These are phyloP conservation scores for Tetrax tetrax DNA, from an alignment of 2,113 vertebrate species.

Conservation along the genomic window DNA sequence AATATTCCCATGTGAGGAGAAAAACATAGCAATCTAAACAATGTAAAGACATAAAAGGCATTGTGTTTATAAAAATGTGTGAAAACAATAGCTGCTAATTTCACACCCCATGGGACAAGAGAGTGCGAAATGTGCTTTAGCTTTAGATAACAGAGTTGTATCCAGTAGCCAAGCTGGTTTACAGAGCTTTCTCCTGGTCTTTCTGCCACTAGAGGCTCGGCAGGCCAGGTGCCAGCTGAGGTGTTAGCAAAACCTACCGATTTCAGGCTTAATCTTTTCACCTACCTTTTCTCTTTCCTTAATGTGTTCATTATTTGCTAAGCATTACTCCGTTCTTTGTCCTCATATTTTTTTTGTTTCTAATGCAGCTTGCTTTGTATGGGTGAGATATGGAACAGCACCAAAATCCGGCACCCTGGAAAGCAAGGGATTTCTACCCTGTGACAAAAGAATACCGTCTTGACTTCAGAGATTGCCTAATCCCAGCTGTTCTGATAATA, in stretches of 20 bases:
- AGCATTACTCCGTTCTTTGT: conserved; percentile 87
- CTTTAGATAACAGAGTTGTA: conserved; percentile 80
- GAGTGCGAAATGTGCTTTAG: conserved; percentile 74
- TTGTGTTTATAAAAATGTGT: conserved; percentile 78
- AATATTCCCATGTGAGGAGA: conserved; percentile 54
- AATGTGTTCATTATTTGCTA: conserved; percentile 91
- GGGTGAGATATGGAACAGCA: conserved; percentile 89
- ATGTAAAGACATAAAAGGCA: conserved; percentile 76
- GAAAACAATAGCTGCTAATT: conserved; percentile 84
- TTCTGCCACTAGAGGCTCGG: conserved; percentile 72
- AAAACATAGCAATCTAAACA: conserved; percentile 69
- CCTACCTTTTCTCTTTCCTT: conserved; percentile 87
- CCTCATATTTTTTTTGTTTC: conserved; percentile 79
- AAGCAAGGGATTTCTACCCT: conserved; percentile 90
- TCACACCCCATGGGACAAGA: conserved; percentile 79
- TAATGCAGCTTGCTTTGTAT: conserved; percentile 93
- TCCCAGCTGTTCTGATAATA: conserved; percentile 99
- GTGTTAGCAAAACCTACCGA: conserved; percentile 80
- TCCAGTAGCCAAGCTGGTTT: conserved; percentile 70
- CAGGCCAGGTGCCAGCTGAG: conserved; percentile 80
- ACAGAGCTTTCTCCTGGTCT: conserved; percentile 66
- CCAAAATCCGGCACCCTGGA: conserved; percentile 90
- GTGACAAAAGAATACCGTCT: conserved; percentile 96
- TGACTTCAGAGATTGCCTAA: conserved; percentile 99
- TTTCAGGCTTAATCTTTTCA: conserved; percentile 91